Conservation (phyloP, 2,113 vertebrate genomes). For the Bucco capensis region DNA sequence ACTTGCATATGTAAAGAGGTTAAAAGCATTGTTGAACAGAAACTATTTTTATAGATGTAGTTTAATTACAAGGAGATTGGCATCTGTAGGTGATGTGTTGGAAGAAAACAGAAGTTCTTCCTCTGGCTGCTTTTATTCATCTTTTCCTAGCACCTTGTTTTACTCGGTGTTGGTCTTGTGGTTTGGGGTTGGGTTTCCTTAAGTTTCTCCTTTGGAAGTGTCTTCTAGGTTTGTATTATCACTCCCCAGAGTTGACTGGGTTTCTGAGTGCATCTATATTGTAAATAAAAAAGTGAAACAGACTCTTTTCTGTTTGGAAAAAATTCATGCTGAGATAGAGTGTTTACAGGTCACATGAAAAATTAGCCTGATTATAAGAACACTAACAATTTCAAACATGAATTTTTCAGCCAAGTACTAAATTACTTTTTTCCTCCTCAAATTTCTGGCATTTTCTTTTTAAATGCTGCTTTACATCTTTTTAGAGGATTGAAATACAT, state of each 20-base stretch:
- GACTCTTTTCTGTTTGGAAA: not conserved
- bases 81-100: not conserved
- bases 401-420: not conserved
- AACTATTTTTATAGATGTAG: not conserved
- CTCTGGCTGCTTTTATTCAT: not conserved
- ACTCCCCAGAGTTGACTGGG: not conserved
- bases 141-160: not conserved
- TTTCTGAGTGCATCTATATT: not conserved
- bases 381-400: not conserved
- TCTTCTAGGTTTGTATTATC: not conserved
- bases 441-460: no score
- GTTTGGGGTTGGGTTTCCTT: not conserved
- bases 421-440: no score
- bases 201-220: not conserved
- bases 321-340: not conserved
- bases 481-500: not conserved
- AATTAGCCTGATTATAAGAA: not conserved
- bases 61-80: not conserved
- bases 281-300: not conserved
- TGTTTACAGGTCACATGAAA: not conserved
- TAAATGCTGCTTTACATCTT: not conserved
- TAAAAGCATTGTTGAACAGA: not conserved
- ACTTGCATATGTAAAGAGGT: slow-evolving; percentile 25
- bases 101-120: not conserved
- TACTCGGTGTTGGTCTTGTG: not conserved